Percentiles rank a stretch among this genome's conserved stretches.
Conservation (phyloP, 2,888 invertebrate genomes). For the Drosophila sordidula region DNA sequence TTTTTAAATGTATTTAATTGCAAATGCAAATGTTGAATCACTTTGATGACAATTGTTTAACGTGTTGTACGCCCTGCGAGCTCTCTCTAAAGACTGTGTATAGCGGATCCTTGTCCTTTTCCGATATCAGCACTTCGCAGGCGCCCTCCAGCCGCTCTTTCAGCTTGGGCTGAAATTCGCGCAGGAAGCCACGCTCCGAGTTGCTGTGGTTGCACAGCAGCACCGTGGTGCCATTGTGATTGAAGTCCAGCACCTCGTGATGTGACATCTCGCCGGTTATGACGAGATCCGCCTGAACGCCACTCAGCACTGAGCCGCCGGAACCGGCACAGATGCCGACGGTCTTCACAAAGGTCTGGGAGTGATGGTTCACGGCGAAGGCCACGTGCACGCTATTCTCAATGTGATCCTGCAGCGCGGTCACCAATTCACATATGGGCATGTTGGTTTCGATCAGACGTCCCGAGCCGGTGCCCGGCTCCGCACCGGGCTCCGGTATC, state of each 20-base stretch:
- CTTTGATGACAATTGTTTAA: constrained; percentile 19
- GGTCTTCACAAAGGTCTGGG: constrained; percentile 86
- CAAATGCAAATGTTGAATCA: constrained; percentile 49
- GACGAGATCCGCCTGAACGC: constrained; percentile 91
- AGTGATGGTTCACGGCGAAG: constrained; percentile 85
- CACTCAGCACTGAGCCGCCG: constrained; percentile 91
- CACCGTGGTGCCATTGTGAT: constrained; percentile 91
- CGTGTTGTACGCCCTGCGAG: constrained; percentile 14
- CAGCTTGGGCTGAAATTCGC: constrained; percentile 86
- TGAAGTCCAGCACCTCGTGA: constrained; percentile 95
- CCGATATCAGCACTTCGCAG: constrained; percentile 89
- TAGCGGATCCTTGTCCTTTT: constrained; percentile 92
- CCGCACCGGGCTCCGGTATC: constrained; percentile 54
- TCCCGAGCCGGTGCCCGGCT: constrained; percentile 86
- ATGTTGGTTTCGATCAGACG: constrained; percentile 86
- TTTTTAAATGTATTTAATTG: constrained; percentile 72
- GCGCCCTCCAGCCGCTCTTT: constrained; percentile 80
- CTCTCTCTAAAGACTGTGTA: constrained; percentile 85
- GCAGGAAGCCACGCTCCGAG: constrained; percentile 95
- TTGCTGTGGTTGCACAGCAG: constrained; percentile 97
- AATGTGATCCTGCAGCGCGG: constrained; percentile 87
- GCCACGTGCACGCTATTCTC: constrained; percentile 91
- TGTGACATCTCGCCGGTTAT: constrained; percentile 98
- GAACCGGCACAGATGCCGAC: constrained; percentile 97
- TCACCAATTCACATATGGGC: constrained; percentile 67